These are phyloP conservation scores for Xyrauchen texanus DNA, from an alignment of 2,113 vertebrate genomes.

Conservation along the genomic window DNA sequence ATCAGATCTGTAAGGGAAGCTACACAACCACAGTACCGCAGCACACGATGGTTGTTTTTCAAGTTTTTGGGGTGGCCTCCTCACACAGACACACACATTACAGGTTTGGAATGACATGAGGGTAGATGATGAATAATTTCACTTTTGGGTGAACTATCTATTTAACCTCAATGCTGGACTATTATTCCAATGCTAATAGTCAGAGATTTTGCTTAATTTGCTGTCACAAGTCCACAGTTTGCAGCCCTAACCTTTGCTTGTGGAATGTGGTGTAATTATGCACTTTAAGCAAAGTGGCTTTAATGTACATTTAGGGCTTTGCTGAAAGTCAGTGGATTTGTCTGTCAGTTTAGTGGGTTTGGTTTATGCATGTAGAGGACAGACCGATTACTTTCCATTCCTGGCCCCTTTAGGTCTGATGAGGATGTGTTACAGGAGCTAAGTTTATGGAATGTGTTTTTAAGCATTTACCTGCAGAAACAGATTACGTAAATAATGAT, in stretches of 20 bases:
- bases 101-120: not conserved
- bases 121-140: no score
- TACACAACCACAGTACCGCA: slow-evolving; percentile 33
- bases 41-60: slow-evolving; percentile 9
- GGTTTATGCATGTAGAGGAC: slow-evolving; percentile 6
- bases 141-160: not conserved
- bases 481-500: not conserved
- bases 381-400: slow-evolving; percentile 12
- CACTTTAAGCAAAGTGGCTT: not conserved
- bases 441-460: slow-evolving; percentile 15
- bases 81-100: no score
- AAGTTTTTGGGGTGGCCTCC: not conserved
- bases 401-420: not conserved
- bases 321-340: slow-evolving; percentile 1
- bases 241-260: not conserved
- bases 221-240: no score
- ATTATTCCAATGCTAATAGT: no score
- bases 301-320: not conserved
- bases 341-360: slow-evolving; percentile 25
- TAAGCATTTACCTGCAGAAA: slow-evolving; percentile 24
- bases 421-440: slow-evolving; percentile 12
- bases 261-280: no score
- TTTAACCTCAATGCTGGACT: no score
- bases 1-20: slow-evolving; percentile 36
- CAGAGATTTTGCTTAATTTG: no score